Evolutionary conservation across 2,888 invertebrate genomes (phyloP).

Genomic region (Sericinus montela): DNA sequence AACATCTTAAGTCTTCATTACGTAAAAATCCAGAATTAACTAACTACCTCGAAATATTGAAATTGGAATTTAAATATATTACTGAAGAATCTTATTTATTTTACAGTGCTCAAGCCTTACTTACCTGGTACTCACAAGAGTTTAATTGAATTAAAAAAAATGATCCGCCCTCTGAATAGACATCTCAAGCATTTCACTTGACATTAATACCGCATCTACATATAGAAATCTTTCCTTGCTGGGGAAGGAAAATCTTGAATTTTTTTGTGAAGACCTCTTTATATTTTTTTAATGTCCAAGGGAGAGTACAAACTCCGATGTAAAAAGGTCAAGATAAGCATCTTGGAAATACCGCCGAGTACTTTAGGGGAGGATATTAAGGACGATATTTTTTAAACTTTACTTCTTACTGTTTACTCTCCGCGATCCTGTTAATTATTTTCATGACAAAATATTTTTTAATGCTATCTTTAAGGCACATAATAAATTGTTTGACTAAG

Average conservation of each 20-base stretch:
- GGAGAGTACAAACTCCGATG: constrained; percentile 30
- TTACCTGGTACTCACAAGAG: no score
- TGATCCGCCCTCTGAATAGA: no score
- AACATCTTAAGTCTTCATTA: no score
- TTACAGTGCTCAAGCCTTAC: no score
- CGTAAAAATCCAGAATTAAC: no score
- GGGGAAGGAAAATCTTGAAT: constrained; percentile 41
- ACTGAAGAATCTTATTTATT: no score
- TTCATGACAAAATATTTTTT: constrained; percentile 11
- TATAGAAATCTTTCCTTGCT: neutral
- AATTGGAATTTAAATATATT: no score
- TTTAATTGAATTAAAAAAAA: no score
- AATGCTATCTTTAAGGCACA: neutral
- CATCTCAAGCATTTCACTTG: neutral
- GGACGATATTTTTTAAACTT: constrained; percentile 11
- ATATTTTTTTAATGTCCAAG: constrained; percentile 61
- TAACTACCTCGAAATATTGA: no score
- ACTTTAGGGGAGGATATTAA: constrained; percentile 24
- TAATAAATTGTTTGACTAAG: neutral
- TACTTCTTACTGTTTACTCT: constrained; percentile 4
- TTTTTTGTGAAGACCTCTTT: constrained; percentile 50
- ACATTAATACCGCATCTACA: constrained; percentile 32
- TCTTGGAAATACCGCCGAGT: constrained; percentile 21
- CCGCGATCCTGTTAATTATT: constrained; percentile 16
- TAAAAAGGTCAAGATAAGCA: constrained; percentile 47